Conservation (phyloP, 1,140 invertebrate species). For the Marisa cornuarietis region DNA sequence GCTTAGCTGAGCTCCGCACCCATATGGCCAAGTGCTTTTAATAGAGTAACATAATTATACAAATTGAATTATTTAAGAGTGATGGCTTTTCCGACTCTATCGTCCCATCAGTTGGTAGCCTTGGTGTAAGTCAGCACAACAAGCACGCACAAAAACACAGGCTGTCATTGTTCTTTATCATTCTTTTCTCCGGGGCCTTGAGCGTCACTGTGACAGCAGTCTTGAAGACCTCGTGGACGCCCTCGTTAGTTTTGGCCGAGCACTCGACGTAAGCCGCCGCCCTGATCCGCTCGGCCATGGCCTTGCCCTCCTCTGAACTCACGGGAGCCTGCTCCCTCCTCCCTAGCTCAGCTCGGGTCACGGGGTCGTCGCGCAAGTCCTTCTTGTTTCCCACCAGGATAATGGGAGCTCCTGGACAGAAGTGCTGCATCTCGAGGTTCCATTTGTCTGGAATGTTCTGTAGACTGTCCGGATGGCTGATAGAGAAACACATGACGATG, state of each 20-base stretch:
- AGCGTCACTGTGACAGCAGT: slow-evolving; percentile 97
- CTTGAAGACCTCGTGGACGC: slow-evolving; percentile 98
- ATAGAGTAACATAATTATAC: too few relatives aligned
- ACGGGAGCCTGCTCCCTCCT: slow-evolving; percentile 99
- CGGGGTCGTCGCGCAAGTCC: slow-evolving; percentile 90
- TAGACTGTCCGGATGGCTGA: slow-evolving; percentile 59
- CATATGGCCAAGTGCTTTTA: too few relatives aligned
- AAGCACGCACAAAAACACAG: too few relatives aligned
- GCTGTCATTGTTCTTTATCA: background rate
- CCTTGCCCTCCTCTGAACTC: slow-evolving; percentile 93
- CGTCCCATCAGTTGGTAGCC: too few relatives aligned
- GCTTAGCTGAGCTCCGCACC: too few relatives aligned
- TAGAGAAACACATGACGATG: slow-evolving; percentile 63
- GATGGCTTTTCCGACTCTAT: too few relatives aligned
- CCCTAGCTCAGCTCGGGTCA: slow-evolving; percentile 93
- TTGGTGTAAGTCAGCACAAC: too few relatives aligned
- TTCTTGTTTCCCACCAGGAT: slow-evolving; percentile 68
- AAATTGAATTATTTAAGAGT: too few relatives aligned
- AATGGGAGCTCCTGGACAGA: slow-evolving; percentile 66
- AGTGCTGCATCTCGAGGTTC: slow-evolving; percentile 63
- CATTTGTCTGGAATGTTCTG: slow-evolving; percentile 63
- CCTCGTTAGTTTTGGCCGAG: slow-evolving; percentile 99
- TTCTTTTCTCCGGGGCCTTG: slow-evolving; percentile 74
- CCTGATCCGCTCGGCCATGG: slow-evolving; percentile 98
- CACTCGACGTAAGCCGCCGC: slow-evolving; percentile 99